These are phyloP conservation scores for Enteromius mattozi DNA, from an alignment of 2,797 vertebrate species.

Conservation along the genomic window DNA sequence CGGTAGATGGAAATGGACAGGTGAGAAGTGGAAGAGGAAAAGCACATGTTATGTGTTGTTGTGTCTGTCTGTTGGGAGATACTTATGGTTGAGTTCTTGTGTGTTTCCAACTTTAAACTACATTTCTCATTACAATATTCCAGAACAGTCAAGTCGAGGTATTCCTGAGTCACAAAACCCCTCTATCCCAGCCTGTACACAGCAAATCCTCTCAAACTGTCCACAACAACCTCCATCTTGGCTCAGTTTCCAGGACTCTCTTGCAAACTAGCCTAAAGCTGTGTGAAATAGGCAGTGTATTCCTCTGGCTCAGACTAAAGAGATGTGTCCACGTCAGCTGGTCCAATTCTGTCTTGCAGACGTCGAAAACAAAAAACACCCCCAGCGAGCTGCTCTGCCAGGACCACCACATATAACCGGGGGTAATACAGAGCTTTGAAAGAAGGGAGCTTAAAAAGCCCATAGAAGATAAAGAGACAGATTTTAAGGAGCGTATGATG, in stretches of 20 bases:
- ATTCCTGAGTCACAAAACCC: slow-evolving; percentile 16
- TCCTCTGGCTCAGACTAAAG: slow-evolving; percentile 62
- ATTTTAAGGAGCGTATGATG: background rate
- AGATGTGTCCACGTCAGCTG: slow-evolving; percentile 63
- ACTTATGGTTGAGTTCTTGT: background rate
- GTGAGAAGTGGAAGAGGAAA: slow-evolving; percentile 13
- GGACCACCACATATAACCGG: slow-evolving; percentile 62
- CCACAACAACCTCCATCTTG: slow-evolving; percentile 59
- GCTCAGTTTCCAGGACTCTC: slow-evolving; percentile 58
- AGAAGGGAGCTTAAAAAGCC: slow-evolving; percentile 24
- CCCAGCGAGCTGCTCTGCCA: slow-evolving; percentile 52
- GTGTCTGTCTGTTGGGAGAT: slow-evolving; percentile 29
- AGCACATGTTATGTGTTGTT: slow-evolving; percentile 32
- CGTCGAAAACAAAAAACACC: slow-evolving; percentile 8
- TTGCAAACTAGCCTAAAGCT: slow-evolving; percentile 33
- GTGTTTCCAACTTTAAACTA: slow-evolving; percentile 23
- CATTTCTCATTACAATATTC: slow-evolving; percentile 34
- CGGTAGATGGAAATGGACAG: slow-evolving; percentile 37
- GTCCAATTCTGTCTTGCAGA: slow-evolving; percentile 61
- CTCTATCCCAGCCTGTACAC: slow-evolving; percentile 6
- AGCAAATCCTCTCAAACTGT: slow-evolving; percentile 25
- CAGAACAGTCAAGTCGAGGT: background rate
- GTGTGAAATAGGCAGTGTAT: slow-evolving; percentile 54
- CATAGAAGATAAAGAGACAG: slow-evolving; percentile 7
- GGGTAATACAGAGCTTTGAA: slow-evolving; percentile 44